These are phyloP conservation scores for Gambusia yucatana DNA, from an alignment of 2,797 vertebrate species.

Conservation along the genomic window DNA sequence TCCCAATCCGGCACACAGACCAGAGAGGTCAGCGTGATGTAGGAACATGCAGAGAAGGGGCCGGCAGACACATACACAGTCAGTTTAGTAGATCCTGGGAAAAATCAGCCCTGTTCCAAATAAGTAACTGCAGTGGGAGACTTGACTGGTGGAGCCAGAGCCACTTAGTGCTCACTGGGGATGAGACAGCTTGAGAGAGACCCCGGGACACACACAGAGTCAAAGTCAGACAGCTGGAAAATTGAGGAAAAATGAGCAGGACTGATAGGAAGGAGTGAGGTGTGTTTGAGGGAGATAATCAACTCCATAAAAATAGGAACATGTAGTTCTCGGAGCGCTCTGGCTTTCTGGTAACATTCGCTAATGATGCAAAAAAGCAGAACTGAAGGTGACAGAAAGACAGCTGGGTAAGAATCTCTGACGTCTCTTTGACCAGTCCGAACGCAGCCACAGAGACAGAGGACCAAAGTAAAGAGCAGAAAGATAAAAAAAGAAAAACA, in stretches of 20 bases:
- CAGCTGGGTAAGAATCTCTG: slow-evolving; percentile 8
- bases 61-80: slow-evolving; percentile 27
- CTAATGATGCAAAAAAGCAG: slow-evolving; percentile 27
- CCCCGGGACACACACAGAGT: slow-evolving; percentile 25
- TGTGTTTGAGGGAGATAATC: slow-evolving; percentile 38
- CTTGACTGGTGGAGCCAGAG: slow-evolving; percentile 55
- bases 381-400: slow-evolving; percentile 8
- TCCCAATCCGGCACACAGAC: slow-evolving; percentile 44
- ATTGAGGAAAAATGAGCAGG: slow-evolving; percentile 32
- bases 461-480: slow-evolving; percentile 1
- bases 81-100: slow-evolving; percentile 74
- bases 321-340: slow-evolving; percentile 10
- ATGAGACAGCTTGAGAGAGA: slow-evolving; percentile 61
- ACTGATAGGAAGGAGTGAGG: slow-evolving; percentile 43
- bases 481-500: slow-evolving; percentile 12
- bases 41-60: slow-evolving; percentile 33
- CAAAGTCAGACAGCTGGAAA: slow-evolving; percentile 52
- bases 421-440: not conserved
- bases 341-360: slow-evolving; percentile 23
- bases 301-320: slow-evolving; percentile 28
- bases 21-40: slow-evolving; percentile 51
- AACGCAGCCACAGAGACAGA: not conserved
- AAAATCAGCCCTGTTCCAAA: slow-evolving; percentile 71
- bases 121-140: slow-evolving; percentile 68
- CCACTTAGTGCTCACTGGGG: slow-evolving; percentile 60